Evolutionary conservation across 2,113 vertebrate species (phyloP).

Genomic region (Bos indicus): DNA sequence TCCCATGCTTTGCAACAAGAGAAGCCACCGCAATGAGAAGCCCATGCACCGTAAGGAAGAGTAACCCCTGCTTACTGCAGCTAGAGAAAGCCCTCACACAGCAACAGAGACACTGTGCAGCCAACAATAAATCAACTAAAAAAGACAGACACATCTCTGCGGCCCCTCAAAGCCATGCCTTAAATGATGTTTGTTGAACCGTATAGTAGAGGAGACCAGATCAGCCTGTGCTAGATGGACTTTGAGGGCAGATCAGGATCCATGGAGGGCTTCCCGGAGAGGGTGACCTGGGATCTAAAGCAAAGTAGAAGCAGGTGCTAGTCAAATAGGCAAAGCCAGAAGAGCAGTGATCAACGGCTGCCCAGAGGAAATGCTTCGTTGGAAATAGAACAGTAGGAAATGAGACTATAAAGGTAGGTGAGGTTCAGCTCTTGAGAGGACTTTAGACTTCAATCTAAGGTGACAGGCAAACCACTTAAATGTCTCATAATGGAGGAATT

Average conservation of each 20-base stretch:
- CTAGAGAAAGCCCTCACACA: neutral
- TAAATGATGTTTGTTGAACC: neutral
- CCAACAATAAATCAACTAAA: neutral
- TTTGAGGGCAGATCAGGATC: neutral
- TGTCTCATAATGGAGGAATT: neutral
- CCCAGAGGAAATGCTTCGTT: neutral
- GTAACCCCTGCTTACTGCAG: neutral
- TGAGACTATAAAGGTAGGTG: neutral
- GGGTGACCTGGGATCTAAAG: neutral
- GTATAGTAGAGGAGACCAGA: neutral
- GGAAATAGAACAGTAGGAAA: neutral
- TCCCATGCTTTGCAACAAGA: neutral
- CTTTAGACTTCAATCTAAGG: neutral
- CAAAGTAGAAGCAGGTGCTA: neutral
- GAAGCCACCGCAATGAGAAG: neutral
- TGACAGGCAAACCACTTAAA: neutral
- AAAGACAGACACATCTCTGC: neutral
- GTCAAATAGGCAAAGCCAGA: neutral
- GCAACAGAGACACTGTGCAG: neutral
- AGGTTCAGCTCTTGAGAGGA: neutral
- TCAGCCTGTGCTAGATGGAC: neutral
- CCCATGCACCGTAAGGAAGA: neutral
- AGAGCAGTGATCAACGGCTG: neutral
- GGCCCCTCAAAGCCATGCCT: neutral
- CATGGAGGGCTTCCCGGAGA: neutral